Evolutionary conservation across 2,797 vertebrate species (phyloP).

Genomic region (Pteropus rufus): DNA sequence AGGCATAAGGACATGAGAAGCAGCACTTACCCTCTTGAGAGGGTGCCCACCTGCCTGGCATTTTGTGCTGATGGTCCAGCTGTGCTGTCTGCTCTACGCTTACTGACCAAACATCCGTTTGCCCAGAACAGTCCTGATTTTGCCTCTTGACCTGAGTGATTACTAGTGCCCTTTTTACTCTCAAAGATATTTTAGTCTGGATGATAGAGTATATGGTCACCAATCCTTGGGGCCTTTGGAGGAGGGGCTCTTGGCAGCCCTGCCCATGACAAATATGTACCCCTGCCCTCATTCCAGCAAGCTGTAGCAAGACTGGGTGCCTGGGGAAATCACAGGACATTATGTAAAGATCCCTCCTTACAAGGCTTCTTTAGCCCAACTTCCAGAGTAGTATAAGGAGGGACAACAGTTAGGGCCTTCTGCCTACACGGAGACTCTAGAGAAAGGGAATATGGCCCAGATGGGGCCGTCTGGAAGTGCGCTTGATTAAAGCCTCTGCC

Average conservation of each 20-base stretch:
- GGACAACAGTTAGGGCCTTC: too few species aligned
- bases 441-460: too few species aligned
- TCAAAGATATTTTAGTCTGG: not conserved
- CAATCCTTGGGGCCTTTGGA: not conserved
- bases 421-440: too few species aligned
- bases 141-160: not conserved
- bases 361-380: not conserved
- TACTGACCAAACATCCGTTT: not conserved
- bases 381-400: too few species aligned
- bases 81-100: not conserved
- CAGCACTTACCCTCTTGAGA: rapidly evolving
- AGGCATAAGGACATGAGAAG: not conserved
- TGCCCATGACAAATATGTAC: not conserved
- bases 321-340: not conserved
- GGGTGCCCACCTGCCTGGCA: not conserved
- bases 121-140: not conserved
- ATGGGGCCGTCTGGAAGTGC: not conserved
- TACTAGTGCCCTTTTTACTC: not conserved
- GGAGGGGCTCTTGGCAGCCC: not conserved
- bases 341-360: not conserved
- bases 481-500: not conserved
- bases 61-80: not conserved
- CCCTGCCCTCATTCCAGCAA: not conserved
- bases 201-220: not conserved
- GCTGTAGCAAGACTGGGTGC: not conserved